These are phyloP conservation scores for Okamejei kenojei DNA, from an alignment of 2,797 vertebrate genomes.

Conservation along the genomic window DNA sequence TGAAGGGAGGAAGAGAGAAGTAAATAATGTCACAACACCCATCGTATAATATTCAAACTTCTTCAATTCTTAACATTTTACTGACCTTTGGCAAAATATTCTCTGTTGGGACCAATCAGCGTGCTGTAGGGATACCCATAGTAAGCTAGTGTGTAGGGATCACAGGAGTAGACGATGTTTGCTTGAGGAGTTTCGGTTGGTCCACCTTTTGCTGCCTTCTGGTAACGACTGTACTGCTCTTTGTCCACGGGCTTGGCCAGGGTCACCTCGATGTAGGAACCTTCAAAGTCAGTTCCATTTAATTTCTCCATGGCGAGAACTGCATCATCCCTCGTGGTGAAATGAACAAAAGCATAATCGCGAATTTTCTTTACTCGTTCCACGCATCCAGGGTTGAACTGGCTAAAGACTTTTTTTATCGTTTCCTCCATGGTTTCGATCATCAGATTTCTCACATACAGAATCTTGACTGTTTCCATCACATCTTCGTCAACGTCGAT, in stretches of 20 bases:
- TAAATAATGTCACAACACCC: background rate
- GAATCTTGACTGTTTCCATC: conserved; percentile 98
- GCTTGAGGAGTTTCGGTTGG: conserved; percentile 64
- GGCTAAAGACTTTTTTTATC: conserved; percentile 81
- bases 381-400: conserved; percentile 91
- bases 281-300: conserved; percentile 87
- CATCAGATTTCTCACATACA: conserved; percentile 97
- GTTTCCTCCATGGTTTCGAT: conserved; percentile 94
- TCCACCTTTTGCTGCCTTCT: conserved; percentile 88
- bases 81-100: conserved; percentile 99
- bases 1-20: too few relatives aligned
- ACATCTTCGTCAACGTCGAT: conserved; percentile 97
- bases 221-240: conserved; percentile 94
- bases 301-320: conserved; percentile 93
- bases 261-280: conserved; percentile 91
- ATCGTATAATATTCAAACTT: background rate
- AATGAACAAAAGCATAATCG: conserved; percentile 97
- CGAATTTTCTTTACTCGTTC: conserved; percentile 98
- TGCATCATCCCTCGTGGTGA: conserved; percentile 84
- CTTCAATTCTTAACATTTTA: conserved; percentile 40
- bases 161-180: conserved; percentile 90
- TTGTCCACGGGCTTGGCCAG: conserved; percentile 97
- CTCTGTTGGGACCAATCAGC: conserved; percentile 94
- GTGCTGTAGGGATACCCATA: conserved; percentile 94
- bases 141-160: conserved; percentile 89